Base-by-base conservation (phyloP, 1,140 invertebrate genomes). In the Temnothorax nylanderi region DNA sequence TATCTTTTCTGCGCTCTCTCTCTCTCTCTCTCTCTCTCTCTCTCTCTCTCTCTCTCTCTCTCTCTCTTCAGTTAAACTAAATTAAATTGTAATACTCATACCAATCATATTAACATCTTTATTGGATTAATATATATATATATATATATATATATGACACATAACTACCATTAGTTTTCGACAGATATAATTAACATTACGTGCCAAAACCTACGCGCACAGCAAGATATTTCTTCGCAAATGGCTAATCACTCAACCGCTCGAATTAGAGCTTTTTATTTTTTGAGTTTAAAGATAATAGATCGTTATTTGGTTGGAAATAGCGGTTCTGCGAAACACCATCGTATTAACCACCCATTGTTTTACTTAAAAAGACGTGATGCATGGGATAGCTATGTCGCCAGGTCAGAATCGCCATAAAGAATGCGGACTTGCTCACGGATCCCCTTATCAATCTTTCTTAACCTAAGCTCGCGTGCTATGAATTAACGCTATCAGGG, bases 401-500 rank as follows among this genome's bases (percentile, higher is more conserved):
- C 34, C 80, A 11, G 37, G 37, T 47, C 8, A 60, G 54, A 69
- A 49, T 60, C 32, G 69, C 69, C 41, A 84, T 60, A 71, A 75
- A 74, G 26, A 74, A 60, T 21, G 41, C 77, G 65, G 72, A 64
- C 75, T 64, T 67, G 65, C 78, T 3, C 26, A 26, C 26, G 64
- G 76, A 85, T 64, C 88, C 65, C 75, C 77, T 89, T 90, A 91
- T 92, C 90, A 91, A 92, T 90, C 89, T 76, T 67, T 51, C 74
- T 82, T 85, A 56, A 64, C 67, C 58, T 44, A 58, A 82, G 90
- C 32, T 90, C 91, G 91, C 91, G 90, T 91, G 90, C 88, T 89
- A 56, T 76, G 78, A 86, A 85, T 85, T 85, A 82, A 84, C 86
- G 88, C 88, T 94, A 94, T 94, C 93, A 87, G 77, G 62, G 77